Base-by-base conservation (phyloP, 2,888 invertebrate species). In the Mycalesis mineus region DNA sequence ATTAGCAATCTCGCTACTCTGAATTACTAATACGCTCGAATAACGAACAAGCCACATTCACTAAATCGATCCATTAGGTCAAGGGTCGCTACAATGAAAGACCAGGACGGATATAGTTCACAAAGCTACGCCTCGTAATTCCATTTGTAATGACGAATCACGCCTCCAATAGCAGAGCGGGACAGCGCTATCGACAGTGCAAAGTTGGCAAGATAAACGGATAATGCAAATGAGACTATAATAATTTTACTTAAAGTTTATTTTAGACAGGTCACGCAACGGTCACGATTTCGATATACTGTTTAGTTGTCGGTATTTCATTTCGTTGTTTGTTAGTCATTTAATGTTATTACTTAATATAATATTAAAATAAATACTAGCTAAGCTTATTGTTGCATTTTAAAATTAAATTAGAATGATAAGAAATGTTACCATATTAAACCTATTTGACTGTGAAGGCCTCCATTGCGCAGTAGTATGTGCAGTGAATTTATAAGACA, bases 61-160 rank as follows among this genome's bases (percentile, higher is more conserved):
- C 84, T 76, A 77, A 79, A 82, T 80, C 83, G 84, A 82, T 82
- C 79, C 80, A 69, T 78, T 83, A 84, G 88, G 88, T 88, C 88
- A 88, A 81, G 85, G 86, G 88, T 88, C 86, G 82, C 67, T 69
- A 65, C 70, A 72, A 71, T 71, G 87, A 72, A 73, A 77, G 80
- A 88, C 78, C 75, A 76, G 80, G 88, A 88, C 82, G 73, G 80
- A 69, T 75, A 82, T 84, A 79, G 66, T 76, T 80, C 71, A 68
- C 78, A 70, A 74, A 66, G 78, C 75, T 77, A 69, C 80, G 77
- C 80, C 73, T 69, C 73, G 70, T 73, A 74, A 80, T 80, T 80
- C 74, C 71, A 74, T 74, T 79, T 73, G 80, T 80, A 86, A 83
- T 81, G 76, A 80, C 84, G 80, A 85, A 86, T 87, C 86, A 88